These are phyloP conservation scores for Drosophila subpulchrella DNA, from an alignment of 1,140 invertebrate genomes.

Conservation along the genomic window DNA sequence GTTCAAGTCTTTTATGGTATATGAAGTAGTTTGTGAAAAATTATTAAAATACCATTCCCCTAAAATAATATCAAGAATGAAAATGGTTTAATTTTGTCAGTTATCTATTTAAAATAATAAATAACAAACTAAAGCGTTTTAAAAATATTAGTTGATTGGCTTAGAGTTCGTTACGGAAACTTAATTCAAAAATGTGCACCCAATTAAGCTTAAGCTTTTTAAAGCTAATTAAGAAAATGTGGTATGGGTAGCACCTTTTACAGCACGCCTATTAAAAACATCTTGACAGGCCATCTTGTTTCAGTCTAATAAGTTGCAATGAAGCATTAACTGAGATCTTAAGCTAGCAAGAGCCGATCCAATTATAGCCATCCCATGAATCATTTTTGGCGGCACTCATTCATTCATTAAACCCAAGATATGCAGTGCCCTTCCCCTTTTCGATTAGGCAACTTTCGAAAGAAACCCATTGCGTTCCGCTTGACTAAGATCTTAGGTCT, in stretches of 20 bases:
- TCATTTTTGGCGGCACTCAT: slow-evolving; percentile 7
- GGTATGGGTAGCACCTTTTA: background rate
- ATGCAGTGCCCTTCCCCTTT: background rate
- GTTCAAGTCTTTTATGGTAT: background rate
- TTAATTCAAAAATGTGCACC: no score
- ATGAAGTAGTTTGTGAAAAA: background rate
- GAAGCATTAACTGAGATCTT: background rate
- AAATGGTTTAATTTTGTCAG: background rate
- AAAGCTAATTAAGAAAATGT: background rate
- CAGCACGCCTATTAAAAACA: background rate
- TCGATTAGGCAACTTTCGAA: slow-evolving; percentile 28
- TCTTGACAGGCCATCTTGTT: background rate
- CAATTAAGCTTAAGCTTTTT: no score
- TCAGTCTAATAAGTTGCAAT: slow-evolving; percentile 2
- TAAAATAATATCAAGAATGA: no score
- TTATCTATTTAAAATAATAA: background rate
- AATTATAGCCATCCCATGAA: slow-evolving; percentile 6
- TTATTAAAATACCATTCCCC: no score
- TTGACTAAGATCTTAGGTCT: slow-evolving; percentile 29
- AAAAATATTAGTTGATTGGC: no score
- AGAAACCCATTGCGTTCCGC: slow-evolving; percentile 38
- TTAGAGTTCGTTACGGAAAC: no score
- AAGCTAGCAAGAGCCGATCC: slow-evolving; percentile 1
- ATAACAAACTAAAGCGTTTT: no score
- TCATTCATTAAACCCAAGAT: slow-evolving; percentile 5